Evolutionary conservation across 2,113 vertebrate species (phyloP), one percentile per base, ranked within the genome.

Genomic region (Oxyruncus cristatus): DNA sequence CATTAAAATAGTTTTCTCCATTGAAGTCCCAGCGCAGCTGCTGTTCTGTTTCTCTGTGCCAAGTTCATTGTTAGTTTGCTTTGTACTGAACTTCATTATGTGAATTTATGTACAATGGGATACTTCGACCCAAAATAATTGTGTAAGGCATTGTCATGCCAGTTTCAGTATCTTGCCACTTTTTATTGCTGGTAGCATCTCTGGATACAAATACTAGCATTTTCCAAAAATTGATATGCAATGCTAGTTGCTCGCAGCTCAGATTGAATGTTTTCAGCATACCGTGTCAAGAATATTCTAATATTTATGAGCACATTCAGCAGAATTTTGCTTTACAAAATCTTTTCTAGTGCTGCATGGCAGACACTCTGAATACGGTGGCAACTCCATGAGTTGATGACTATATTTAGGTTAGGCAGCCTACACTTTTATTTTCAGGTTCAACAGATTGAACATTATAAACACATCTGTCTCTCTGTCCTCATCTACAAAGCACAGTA

Each of bases 291-390:
- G 72, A 92, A 89, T 95, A 92, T 93, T 96, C 92, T 92, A 93
- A 96, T 96, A 95, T 96, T 94, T 96, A 94, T 97, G 68, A 96
- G 88, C 55, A 59, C 82, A 83, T 94, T 94, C 93, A 95, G 88
- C 78, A 86, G 88, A 93, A 88, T 68, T 92, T 80, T 85, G 78
- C 72, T 95, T 92, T 88, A 95, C 79, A 92, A 83, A 88, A 77
- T 93, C 55, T 92, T 41, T 53, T 63, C n/a, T 47, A 82, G 67
- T 66, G 65, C 65, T 89, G 52, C 59, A 14, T 77, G 61, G 82
- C 87, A 85, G 71, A 66, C 58, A 62, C 53, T 58, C 61, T 52
- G 82, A 85, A 74, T 92, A 28, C 0, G 0, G 61, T 59, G 93
- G 74, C 55, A 76, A 24, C 56, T 87, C 75, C 46, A 5, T 53